phyloP scores from a whole-genome alignment of 2,888 invertebrate genomes.

The Hydraecia micacea region DNA sequence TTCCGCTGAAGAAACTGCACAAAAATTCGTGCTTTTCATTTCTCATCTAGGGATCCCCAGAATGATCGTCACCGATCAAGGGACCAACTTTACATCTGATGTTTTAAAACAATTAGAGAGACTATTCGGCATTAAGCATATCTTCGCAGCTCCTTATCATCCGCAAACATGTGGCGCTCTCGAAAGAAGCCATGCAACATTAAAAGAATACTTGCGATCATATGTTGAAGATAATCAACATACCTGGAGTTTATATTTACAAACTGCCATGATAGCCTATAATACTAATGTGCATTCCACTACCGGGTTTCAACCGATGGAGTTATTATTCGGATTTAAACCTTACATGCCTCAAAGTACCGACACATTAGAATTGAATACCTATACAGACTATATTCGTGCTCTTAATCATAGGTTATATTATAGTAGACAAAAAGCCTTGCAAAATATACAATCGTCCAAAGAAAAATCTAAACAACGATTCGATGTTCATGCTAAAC shows the following conservation, averaged over 20 bases:
- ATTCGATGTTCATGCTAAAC: background rate
- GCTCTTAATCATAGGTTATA: slow-evolving; percentile 13
- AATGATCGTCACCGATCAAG: slow-evolving; percentile 20
- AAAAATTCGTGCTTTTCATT: slow-evolving; percentile 2
- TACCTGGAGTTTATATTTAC: slow-evolving; percentile 12
- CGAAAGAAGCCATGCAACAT: slow-evolving; percentile 29
- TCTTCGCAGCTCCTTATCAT: slow-evolving; percentile 15
- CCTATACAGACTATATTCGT: slow-evolving; percentile 18
- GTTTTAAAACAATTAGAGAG: background rate
- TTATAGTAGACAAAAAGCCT: slow-evolving; percentile 20
- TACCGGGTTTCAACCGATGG: slow-evolving; percentile 10
- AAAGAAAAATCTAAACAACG: slow-evolving; percentile 16
- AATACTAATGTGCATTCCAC: slow-evolving; percentile 13
- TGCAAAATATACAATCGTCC: slow-evolving; percentile 17
- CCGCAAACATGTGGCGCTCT: slow-evolving; percentile 33
- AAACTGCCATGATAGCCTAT: slow-evolving; percentile 18
- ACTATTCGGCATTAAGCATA: slow-evolving; percentile 9
- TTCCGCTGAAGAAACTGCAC: no score
- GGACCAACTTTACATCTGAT: slow-evolving; percentile 16
- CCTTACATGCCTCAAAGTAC: slow-evolving; percentile 18
- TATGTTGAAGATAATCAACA: slow-evolving; percentile 10
- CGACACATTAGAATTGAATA: slow-evolving; percentile 16
- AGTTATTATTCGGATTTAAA: slow-evolving; percentile 21
- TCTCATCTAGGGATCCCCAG: slow-evolving; percentile 9
- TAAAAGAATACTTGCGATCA: slow-evolving; percentile 22